Evolutionary conservation across 2,888 invertebrate genomes (phyloP).

Genomic region (Plagodis dolabraria): DNA sequence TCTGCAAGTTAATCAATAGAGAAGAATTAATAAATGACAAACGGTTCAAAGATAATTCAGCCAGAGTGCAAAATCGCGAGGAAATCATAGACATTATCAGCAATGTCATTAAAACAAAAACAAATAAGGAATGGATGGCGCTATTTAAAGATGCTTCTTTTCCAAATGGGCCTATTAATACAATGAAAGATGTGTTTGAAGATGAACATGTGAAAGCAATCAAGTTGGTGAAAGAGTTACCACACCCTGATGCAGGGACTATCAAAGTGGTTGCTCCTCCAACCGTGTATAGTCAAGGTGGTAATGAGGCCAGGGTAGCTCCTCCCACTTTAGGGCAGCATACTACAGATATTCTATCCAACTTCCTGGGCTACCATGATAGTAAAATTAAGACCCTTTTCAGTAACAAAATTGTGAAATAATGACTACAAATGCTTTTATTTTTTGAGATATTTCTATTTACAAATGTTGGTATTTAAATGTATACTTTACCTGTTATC

Average conservation of each 20-base stretch:
- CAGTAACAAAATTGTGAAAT: constrained; percentile 69
- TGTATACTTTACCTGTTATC: no score
- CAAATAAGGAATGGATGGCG: constrained; percentile 90
- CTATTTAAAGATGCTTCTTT: constrained; percentile 90
- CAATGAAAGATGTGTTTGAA: constrained; percentile 92
- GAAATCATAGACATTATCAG: constrained; percentile 87
- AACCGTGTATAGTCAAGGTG: constrained; percentile 90
- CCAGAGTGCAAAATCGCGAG: constrained; percentile 90
- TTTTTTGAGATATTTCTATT: constrained; percentile 14
- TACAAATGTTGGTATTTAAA: constrained; percentile 14
- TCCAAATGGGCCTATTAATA: constrained; percentile 96
- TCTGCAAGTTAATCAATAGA: constrained; percentile 87
- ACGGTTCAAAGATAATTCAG: constrained; percentile 89
- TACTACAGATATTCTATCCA: constrained; percentile 90
- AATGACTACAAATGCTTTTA: constrained; percentile 12
- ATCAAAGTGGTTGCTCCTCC: constrained; percentile 94
- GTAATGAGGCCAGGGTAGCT: constrained; percentile 88
- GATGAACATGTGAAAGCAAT: constrained; percentile 93
- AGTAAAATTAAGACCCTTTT: constrained; percentile 84
- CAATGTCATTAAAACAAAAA: constrained; percentile 84
- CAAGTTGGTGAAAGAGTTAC: constrained; percentile 88
- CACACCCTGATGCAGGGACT: constrained; percentile 88
- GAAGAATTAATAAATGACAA: constrained; percentile 86
- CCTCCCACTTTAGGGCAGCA: constrained; percentile 96
- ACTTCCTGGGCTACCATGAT: constrained; percentile 87